Evolutionary conservation across 2,888 invertebrate species (phyloP).

Genomic region (Drosophila algonquin): DNA sequence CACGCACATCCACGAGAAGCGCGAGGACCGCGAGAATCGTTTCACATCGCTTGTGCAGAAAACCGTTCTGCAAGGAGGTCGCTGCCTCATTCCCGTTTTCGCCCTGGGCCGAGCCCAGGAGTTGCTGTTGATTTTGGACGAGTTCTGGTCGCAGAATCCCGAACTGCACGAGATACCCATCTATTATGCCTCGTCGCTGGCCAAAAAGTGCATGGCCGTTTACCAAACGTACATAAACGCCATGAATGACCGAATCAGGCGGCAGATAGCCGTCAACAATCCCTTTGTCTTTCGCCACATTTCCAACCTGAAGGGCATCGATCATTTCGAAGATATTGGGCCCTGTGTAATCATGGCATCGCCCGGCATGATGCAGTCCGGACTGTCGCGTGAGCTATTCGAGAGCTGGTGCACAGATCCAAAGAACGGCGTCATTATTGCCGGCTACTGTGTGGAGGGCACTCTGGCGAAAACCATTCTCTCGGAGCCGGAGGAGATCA

Average conservation of each 20-base stretch:
- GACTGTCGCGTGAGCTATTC: slow-evolving; percentile 97
- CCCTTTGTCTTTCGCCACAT: slow-evolving; percentile 99
- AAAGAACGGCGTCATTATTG: slow-evolving; percentile 99
- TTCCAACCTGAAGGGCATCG: slow-evolving; percentile 96
- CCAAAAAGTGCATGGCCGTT: slow-evolving; percentile 99
- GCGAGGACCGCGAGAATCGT: slow-evolving; percentile 97
- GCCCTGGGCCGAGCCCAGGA: slow-evolving; percentile 99
- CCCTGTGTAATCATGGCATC: slow-evolving; percentile 99
- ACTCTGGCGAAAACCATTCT: slow-evolving; percentile 96
- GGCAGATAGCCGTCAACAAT: slow-evolving; percentile 98
- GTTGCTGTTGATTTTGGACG: slow-evolving; percentile 96
- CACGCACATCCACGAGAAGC: slow-evolving; percentile 98
- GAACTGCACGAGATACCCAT: slow-evolving; percentile 98
- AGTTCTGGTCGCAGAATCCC: slow-evolving; percentile 96
- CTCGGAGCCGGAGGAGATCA: slow-evolving; percentile 98
- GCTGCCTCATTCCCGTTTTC: slow-evolving; percentile 99
- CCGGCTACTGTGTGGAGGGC: slow-evolving; percentile 97
- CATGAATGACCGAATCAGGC: slow-evolving; percentile 98
- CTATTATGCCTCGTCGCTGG: slow-evolving; percentile 99
- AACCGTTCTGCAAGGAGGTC: slow-evolving; percentile 97
- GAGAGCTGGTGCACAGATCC: slow-evolving; percentile 99
- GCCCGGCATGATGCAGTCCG: slow-evolving; percentile 99
- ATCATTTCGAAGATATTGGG: slow-evolving; percentile 99
- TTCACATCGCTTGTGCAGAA: slow-evolving; percentile 97
- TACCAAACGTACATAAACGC: slow-evolving; percentile 99